Evolutionary conservation across 2,797 vertebrate genomes (phyloP).

Genomic region (Brachyrhaphis roseni): DNA sequence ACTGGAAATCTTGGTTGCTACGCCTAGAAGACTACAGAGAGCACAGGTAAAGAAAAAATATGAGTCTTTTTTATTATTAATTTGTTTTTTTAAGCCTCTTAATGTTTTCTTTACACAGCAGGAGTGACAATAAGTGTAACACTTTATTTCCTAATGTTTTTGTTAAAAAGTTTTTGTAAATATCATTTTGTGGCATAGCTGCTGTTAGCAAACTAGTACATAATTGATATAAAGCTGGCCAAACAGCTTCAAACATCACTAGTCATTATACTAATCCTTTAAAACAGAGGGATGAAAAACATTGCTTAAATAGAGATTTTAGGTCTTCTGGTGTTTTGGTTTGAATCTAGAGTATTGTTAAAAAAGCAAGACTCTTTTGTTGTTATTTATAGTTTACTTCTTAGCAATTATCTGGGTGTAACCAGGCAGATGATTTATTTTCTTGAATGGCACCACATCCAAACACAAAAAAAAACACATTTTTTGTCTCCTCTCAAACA

Average conservation of each 20-base stretch:
- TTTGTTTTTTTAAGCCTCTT: not conserved
- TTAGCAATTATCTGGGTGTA: not conserved
- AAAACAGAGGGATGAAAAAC: not conserved
- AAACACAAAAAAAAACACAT: not conserved
- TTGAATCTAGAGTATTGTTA: not conserved
- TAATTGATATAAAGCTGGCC: not conserved
- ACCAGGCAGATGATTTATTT: not conserved
- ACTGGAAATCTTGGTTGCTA: conserved; percentile 91
- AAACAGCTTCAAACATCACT: not conserved
- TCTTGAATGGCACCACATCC: not conserved
- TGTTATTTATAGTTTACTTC: not conserved
- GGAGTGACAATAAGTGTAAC: not conserved
- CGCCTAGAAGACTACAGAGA: conserved; percentile 88
- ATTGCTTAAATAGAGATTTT: not conserved
- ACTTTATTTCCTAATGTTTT: not conserved
- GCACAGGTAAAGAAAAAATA: conserved; percentile 62
- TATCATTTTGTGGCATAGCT: not conserved
- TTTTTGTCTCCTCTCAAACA: not conserved
- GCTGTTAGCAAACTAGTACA: not conserved
- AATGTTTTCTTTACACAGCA: not conserved
- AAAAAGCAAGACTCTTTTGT: not conserved
- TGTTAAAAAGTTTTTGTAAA: not conserved
- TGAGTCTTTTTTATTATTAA: not conserved
- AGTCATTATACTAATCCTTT: not conserved
- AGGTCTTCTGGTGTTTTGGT: not conserved